phyloP scores from a whole-genome alignment of 1,140 invertebrate species.

The Drosophila burlai region DNA sequence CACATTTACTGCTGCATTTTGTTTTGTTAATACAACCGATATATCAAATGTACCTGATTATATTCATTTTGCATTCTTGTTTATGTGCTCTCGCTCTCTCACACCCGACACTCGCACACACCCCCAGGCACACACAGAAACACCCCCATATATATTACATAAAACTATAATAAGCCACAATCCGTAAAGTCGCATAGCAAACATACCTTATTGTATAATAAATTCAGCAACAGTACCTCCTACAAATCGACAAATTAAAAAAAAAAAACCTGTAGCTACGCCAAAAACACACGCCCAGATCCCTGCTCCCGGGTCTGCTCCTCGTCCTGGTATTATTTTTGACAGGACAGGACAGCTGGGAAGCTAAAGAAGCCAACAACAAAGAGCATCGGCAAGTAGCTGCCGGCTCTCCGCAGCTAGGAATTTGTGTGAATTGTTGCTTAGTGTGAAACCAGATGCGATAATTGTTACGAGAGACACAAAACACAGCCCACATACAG shows the following conservation, averaged over 20 bases:
- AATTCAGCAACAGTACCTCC: slow-evolving; percentile 70
- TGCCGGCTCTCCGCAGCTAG: slow-evolving; percentile 27
- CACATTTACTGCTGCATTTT: slow-evolving; percentile 72
- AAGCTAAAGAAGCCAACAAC: slow-evolving; percentile 22
- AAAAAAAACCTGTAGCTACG: slow-evolving; percentile 42
- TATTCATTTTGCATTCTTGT: slow-evolving; percentile 79
- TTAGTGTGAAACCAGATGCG: slow-evolving; percentile 59
- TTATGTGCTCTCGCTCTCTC: slow-evolving; percentile 53
- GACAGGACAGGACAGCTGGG: slow-evolving; percentile 37
- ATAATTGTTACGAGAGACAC: slow-evolving; percentile 64
- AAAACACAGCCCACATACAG: slow-evolving; percentile 23
- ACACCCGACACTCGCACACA: slow-evolving; percentile 6
- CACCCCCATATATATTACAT: slow-evolving; percentile 2
- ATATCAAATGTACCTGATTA: slow-evolving; percentile 84
- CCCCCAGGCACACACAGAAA: slow-evolving; percentile 4
- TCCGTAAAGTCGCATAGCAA: slow-evolving; percentile 36
- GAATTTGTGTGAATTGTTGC: slow-evolving; percentile 64
- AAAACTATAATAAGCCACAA: slow-evolving; percentile 47
- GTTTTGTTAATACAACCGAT: slow-evolving; percentile 73
- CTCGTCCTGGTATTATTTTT: slow-evolving; percentile 60
- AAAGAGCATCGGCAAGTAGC: slow-evolving; percentile 24
- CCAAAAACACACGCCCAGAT: slow-evolving; percentile 22
- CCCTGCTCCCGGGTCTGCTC: slow-evolving; percentile 9
- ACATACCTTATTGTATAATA: slow-evolving; percentile 52
- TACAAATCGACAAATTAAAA: slow-evolving; percentile 23